Evolutionary conservation across 92 coral and sea anemone species (phyloP).

Genomic region (Anthopleura xanthogrammica): DNA sequence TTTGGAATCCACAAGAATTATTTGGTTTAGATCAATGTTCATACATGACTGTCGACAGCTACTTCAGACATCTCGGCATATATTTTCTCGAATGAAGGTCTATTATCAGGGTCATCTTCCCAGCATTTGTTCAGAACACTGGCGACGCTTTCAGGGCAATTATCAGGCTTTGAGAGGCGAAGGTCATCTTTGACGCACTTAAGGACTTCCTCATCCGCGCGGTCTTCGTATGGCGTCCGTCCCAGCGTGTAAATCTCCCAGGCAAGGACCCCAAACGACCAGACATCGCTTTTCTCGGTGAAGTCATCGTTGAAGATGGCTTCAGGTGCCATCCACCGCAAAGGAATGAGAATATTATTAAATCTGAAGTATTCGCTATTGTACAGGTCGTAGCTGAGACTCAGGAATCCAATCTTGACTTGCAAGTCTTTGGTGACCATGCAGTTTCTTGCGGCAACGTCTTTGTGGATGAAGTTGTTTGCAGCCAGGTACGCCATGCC

Average conservation of each 20-base stretch:
- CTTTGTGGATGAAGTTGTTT: constrained; percentile 82
- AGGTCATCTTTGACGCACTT: constrained; percentile 84
- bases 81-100: constrained; percentile 76
- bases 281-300: constrained; percentile 91
- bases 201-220: constrained; percentile 90
- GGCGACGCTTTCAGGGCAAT: constrained; percentile 87
- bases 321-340: constrained; percentile 98
- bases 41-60: constrained; percentile 78
- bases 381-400: constrained; percentile 90
- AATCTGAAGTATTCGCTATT: constrained; percentile 86
- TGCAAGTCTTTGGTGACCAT: constrained; percentile 81
- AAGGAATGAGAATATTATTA: constrained; percentile 83
- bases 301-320: constrained; percentile 92
- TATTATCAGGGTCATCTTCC: constrained; percentile 68
- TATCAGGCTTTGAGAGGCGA: constrained; percentile 88
- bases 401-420: constrained; percentile 90
- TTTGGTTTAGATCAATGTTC: neutral
- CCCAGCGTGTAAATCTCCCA: constrained; percentile 97
- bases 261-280: constrained; percentile 88
- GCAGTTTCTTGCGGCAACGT: constrained; percentile 94
- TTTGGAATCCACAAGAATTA: neutral
- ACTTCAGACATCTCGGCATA: constrained; percentile 76
- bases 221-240: constrained; percentile 80
- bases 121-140: constrained; percentile 87
- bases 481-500: constrained; percentile 90